phyloP scores from a whole-genome alignment of 1,140 invertebrate species.

The Lysiphlebus fabarum region DNA sequence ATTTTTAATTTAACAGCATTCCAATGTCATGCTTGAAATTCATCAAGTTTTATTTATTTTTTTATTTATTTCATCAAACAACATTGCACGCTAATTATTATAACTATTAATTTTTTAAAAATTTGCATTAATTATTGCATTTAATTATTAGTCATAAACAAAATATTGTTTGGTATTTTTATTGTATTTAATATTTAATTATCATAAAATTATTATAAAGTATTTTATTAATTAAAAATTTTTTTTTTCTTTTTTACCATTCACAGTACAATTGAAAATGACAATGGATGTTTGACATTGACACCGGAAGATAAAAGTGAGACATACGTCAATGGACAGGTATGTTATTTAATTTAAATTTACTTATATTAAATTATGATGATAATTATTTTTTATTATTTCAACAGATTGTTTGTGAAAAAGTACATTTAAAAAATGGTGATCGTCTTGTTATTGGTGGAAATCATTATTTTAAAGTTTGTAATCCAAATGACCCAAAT shows the following conservation, averaged over 20 bases:
- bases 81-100: background rate
- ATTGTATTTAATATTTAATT: constrained; percentile 4
- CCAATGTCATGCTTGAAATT: no score
- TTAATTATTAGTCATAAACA: background rate
- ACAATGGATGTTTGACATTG: constrained; percentile 50
- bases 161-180: background rate
- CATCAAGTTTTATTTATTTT: no score
- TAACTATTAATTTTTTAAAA: constrained; percentile 7
- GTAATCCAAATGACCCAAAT: constrained; percentile 49
- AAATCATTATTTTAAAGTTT: constrained; percentile 65
- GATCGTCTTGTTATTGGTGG: constrained; percentile 68
- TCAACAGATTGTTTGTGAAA: constrained; percentile 40
- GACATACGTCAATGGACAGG: constrained; percentile 66
- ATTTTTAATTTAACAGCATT: background rate
- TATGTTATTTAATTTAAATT: constrained; percentile 29
- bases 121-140: background rate
- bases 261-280: constrained; percentile 51
- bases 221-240: background rate
- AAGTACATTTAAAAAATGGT: constrained; percentile 58
- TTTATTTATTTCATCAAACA: no score
- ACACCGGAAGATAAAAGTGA: constrained; percentile 56
- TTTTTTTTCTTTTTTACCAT: constrained; percentile 27
- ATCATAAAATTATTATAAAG: background rate
- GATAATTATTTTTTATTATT: constrained; percentile 17
- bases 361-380: constrained; percentile 11